These are phyloP conservation scores for Machaerirhynchus nigripectus DNA, from an alignment of 2,113 vertebrate genomes.

Conservation along the genomic window DNA sequence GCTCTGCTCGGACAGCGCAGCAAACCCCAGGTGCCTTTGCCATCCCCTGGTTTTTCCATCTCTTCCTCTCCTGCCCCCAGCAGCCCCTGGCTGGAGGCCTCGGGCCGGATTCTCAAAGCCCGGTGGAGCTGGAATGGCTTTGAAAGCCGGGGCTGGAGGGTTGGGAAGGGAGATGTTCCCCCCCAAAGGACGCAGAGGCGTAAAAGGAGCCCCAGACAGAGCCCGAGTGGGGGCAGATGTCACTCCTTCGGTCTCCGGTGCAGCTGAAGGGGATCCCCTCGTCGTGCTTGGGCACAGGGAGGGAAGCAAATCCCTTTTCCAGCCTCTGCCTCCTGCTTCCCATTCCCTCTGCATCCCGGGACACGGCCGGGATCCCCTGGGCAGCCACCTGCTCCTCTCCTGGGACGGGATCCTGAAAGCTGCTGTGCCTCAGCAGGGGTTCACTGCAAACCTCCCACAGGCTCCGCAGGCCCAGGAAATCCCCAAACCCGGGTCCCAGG, in stretches of 20 bases:
- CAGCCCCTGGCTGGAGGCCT: not conserved
- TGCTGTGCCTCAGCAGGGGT: not conserved
- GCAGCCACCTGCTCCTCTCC: not conserved
- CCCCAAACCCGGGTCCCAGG: not conserved
- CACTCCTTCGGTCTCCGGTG: not conserved
- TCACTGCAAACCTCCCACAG: not conserved
- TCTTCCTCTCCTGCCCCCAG: not conserved
- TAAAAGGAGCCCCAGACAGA: not conserved
- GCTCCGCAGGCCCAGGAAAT: not conserved
- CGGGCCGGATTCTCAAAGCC: not conserved
- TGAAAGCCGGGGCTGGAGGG: not conserved
- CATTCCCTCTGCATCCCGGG: not conserved
- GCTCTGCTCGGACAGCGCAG: not conserved
- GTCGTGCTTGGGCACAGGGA: fast-evolving
- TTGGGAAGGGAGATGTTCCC: not conserved
- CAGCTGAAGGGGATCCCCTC: not conserved
- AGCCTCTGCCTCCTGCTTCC: not conserved
- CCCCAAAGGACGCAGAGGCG: not conserved
- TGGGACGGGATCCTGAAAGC: not conserved
- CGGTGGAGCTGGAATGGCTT: not conserved
- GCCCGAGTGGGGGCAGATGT: not conserved
- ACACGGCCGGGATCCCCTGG: too few species aligned
- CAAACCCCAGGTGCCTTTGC: not conserved
- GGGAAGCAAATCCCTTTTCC: not conserved
- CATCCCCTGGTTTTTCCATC: not conserved